Evolutionary conservation across 2,797 vertebrate genomes (phyloP).

Genomic region (Leucoraja ocellata): DNA sequence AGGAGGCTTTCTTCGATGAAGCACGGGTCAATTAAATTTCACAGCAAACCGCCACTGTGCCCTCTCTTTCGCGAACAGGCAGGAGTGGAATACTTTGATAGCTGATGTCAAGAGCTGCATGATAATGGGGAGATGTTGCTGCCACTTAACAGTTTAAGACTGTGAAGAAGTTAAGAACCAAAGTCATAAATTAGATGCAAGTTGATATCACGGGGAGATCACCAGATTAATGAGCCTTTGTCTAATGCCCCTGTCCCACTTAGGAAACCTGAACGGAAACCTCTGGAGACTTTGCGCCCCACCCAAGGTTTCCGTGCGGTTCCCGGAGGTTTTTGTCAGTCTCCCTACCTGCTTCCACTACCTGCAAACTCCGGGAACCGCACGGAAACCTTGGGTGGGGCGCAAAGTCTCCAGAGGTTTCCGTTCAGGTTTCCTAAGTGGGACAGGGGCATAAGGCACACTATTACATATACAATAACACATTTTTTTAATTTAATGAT

Average conservation of each 20-base stretch:
- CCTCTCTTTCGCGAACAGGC: constrained; percentile 31
- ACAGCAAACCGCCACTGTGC: not conserved
- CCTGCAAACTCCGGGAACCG: too few species aligned
- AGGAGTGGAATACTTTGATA: constrained; percentile 1
- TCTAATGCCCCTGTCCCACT: not conserved
- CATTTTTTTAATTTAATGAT: too few species aligned
- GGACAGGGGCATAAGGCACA: not conserved
- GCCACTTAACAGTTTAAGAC: not conserved
- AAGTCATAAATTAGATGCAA: not conserved
- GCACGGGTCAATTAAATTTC: constrained; percentile 40
- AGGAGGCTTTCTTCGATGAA: constrained; percentile 42
- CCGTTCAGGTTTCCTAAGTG: too few species aligned
- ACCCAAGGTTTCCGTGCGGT: too few species aligned
- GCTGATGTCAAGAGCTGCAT: constrained; percentile 22
- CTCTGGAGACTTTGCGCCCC: too few species aligned
- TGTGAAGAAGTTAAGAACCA: not conserved
- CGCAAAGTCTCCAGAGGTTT: too few species aligned
- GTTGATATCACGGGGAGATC: too few species aligned
- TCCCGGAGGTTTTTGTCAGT: too few species aligned
- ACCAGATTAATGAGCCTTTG: not conserved
- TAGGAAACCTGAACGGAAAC: too few species aligned
- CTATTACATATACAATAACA: too few species aligned
- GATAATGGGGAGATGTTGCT: not conserved
- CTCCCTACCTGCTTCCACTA: too few species aligned
- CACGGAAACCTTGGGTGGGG: too few species aligned